Conservation (phyloP, 2,797 vertebrate genomes). For the Anguilla marmorata region DNA sequence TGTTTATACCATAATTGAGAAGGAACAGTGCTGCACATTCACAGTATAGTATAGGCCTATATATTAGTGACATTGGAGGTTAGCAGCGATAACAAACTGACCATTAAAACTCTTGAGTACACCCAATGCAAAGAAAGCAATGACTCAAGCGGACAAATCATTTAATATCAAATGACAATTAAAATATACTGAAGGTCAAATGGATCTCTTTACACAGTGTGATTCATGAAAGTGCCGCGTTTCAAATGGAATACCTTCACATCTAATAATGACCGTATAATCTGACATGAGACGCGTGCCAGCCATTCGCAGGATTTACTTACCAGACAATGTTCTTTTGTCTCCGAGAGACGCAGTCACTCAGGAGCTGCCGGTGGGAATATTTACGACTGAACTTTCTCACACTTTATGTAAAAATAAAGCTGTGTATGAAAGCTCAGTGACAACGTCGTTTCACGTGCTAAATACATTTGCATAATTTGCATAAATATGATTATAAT, state of each 20-base stretch:
- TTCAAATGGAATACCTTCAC: not conserved
- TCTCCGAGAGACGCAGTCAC: slow-evolving; percentile 50
- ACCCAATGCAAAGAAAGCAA: not conserved
- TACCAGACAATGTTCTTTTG: not conserved
- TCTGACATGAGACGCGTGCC: not conserved
- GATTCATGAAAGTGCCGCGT: not conserved
- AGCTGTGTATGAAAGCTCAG: not conserved
- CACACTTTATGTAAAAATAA: slow-evolving; percentile 48
- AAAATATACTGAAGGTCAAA: not conserved
- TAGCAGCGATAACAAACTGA: not conserved
- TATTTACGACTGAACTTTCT: slow-evolving; percentile 62
- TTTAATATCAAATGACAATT: not conserved
- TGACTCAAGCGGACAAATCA: not conserved
- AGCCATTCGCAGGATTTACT: not conserved
- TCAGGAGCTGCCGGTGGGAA: slow-evolving; percentile 66
- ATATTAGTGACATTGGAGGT: not conserved
- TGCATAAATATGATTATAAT: not conserved
- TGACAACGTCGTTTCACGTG: not conserved
- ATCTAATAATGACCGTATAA: not conserved
- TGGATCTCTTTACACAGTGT: not conserved
- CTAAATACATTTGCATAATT: not conserved
- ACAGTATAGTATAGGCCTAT: not conserved
- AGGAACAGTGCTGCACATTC: not conserved
- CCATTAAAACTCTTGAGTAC: not conserved
- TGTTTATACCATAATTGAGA: not conserved